A percentile compares a stretch with the other conserved stretches of the same genome.
These are phyloP conservation scores for Falco cherrug DNA, from an alignment of 2,797 vertebrate genomes.

Conservation along the genomic window DNA sequence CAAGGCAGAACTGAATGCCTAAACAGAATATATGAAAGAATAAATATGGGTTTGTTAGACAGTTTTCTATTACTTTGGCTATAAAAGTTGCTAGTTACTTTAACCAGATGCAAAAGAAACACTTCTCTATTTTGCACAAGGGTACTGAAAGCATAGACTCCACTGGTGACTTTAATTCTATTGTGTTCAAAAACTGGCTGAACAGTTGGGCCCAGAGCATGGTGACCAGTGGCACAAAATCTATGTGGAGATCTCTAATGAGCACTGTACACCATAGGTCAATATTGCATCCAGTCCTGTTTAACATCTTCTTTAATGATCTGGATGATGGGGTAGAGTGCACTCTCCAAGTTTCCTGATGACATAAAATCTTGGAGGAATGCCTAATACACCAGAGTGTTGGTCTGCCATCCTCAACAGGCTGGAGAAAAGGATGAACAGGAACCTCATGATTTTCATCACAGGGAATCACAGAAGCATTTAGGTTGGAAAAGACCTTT, in stretches of 20 bases:
- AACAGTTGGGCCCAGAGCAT: background rate
- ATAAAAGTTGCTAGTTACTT: background rate
- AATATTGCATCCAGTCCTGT: background rate
- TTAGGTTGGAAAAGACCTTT: no score
- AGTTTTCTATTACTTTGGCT: background rate
- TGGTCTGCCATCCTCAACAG: background rate
- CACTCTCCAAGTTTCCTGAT: background rate
- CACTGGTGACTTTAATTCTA: background rate
- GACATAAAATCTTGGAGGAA: background rate
- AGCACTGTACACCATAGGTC: background rate
- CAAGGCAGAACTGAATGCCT: background rate
- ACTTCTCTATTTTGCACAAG: background rate
- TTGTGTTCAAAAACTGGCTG: background rate
- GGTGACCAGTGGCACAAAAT: background rate
- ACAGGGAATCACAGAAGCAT: background rate
- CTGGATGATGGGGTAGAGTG: background rate
- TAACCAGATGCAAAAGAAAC: background rate
- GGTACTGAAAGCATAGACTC: background rate
- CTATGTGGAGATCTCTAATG: background rate
- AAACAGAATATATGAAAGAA: background rate
- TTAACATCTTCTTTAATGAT: background rate
- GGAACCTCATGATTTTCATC: background rate
- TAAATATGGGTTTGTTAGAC: background rate
- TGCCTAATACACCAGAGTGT: background rate
- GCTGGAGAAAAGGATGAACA: background rate